Evolutionary conservation across 2,888 invertebrate species (phyloP).

Genomic region (Darwinula stevensoni): DNA sequence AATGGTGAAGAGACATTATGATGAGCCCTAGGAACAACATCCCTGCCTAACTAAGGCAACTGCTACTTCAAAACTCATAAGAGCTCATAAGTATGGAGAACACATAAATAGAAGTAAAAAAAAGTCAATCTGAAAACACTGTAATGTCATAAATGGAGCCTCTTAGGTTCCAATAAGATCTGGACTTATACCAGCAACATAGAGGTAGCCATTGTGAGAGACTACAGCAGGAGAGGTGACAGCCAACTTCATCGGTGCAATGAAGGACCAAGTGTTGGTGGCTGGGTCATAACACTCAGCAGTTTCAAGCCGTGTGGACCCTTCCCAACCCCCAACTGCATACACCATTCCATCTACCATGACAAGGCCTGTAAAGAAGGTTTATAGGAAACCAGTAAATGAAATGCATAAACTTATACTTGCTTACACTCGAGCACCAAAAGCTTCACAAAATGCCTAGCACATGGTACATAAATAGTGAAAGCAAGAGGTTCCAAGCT

Average conservation of each 20-base stretch:
- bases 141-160: not conserved
- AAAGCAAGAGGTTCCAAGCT: not conserved
- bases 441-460: not conserved
- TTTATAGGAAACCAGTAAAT: slow-evolving; percentile 4
- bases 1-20: too few relatives aligned
- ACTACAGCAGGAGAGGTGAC: slow-evolving; percentile 21
- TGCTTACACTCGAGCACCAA: slow-evolving; percentile 1
- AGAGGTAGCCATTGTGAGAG: slow-evolving; percentile 18
- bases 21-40: too few relatives aligned
- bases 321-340: slow-evolving; percentile 23
- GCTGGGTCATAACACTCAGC: slow-evolving; percentile 21
- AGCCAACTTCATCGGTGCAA: slow-evolving; percentile 19
- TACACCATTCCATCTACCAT: slow-evolving; percentile 21
- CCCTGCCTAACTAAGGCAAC: too few relatives aligned
- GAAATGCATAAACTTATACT: slow-evolving; percentile 4
- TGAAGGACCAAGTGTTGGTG: slow-evolving; percentile 18
- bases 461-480: not conserved
- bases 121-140: too few relatives aligned
- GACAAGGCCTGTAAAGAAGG: slow-evolving; percentile 16
- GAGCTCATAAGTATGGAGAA: too few relatives aligned
- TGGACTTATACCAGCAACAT: slow-evolving; percentile 22
- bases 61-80: too few relatives aligned
- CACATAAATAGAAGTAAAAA: too few relatives aligned
- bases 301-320: slow-evolving; percentile 16
- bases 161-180: slow-evolving; percentile 1